phyloP scores from a whole-genome alignment of 2,113 vertebrate genomes.

The Elgaria multicarinata region DNA sequence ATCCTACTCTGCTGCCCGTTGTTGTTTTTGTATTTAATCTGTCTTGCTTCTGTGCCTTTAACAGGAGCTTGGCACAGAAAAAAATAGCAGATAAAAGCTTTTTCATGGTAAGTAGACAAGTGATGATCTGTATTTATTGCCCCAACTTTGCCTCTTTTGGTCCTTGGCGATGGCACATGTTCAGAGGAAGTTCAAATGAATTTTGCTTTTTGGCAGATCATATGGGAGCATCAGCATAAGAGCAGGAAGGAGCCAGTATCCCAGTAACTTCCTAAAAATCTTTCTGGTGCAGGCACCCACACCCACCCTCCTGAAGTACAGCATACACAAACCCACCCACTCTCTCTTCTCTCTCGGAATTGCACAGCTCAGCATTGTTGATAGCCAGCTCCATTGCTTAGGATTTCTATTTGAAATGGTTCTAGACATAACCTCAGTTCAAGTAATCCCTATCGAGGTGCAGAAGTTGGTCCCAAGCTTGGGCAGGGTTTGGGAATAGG shows the following conservation, averaged over 20 bases:
- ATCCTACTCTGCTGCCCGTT: no score
- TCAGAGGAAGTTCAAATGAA: no score
- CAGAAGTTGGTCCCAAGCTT: not conserved
- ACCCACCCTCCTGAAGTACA: no score
- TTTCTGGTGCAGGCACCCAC: no score
- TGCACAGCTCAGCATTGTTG: not conserved
- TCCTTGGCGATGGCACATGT: not conserved
- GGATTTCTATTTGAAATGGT: not conserved
- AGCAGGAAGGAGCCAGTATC: no score
- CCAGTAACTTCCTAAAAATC: no score
- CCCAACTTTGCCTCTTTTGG: not conserved
- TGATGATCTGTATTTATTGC: not conserved
- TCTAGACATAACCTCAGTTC: not conserved
- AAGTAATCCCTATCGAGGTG: not conserved
- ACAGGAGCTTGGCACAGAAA: not conserved
- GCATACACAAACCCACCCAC: no score
- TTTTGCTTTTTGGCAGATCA: no score
- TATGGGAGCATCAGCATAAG: no score
- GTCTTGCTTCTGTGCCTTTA: no score
- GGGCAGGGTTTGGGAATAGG: no score
- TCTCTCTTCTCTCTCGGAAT: not conserved
- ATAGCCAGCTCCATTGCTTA: not conserved
- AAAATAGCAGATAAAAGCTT: not conserved
- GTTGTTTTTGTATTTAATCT: no score
- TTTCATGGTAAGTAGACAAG: not conserved